Percentiles rank a stretch among this genome's conserved stretches.
Conservation (phyloP, 2,113 vertebrate species). For the Probosciger aterrimus region DNA sequence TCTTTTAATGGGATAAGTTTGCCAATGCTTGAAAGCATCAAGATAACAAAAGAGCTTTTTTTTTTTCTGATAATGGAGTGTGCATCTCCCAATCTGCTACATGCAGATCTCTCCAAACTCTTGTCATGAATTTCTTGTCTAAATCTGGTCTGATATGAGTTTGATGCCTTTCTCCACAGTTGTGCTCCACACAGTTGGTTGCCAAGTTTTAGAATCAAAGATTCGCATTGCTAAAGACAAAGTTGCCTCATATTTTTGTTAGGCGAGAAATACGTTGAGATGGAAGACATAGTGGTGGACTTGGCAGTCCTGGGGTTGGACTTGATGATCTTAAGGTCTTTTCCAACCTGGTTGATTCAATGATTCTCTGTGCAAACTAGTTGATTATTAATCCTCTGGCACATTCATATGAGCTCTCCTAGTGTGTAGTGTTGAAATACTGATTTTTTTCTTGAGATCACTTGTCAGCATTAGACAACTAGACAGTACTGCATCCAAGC, state of each 20-base stretch:
- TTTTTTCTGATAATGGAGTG: not conserved
- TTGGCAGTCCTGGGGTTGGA: not conserved
- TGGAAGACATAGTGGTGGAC: not conserved
- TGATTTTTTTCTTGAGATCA: not conserved
- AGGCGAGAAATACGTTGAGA: not conserved
- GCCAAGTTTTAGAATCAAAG: not conserved
- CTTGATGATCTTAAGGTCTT: not conserved
- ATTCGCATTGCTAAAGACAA: not conserved
- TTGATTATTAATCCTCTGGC: not conserved
- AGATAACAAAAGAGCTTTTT: not conserved
- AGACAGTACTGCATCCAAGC: not conserved
- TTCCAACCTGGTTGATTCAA: not conserved
- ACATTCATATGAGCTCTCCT: not conserved
- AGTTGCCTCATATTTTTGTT: not conserved
- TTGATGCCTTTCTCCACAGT: too few species aligned
- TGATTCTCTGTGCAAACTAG: not conserved
- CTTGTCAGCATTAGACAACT: not conserved
- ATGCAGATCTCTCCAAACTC: not conserved
- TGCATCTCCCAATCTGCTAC: not conserved
- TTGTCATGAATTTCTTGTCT: not conserved
- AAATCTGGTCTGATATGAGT: not conserved
- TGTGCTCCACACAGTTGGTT: not conserved
- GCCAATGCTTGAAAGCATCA: not conserved
- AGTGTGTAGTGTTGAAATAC: not conserved
- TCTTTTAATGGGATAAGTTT: not conserved